Evolutionary conservation across 2,888 invertebrate genomes (phyloP), one percentile per base, ranked within the genome.

Genomic region (Drosophila suboccidentalis): DNA sequence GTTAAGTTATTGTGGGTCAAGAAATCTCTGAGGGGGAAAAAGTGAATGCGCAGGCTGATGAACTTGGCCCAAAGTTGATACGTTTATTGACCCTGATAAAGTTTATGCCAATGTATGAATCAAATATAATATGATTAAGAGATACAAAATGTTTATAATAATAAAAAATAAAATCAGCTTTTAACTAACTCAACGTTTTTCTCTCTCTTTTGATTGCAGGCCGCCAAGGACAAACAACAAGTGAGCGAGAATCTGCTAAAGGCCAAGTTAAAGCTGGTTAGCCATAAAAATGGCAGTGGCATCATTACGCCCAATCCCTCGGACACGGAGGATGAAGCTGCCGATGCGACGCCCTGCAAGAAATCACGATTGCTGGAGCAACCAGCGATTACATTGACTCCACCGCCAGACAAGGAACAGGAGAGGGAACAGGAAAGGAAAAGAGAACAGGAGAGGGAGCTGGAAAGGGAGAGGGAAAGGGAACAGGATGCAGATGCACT

Each of bases 221-320:
- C 65, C 17, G 75, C 71, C 59, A 87, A 89, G 71, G 82, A 89
- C 64, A 79, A 83, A 53, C 86, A 86, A 64, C 90, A 84, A 70
- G 78, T 90, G 39, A 87, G 82, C 51, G 90, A 90, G 62, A 87
- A 90, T 51, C 77, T 91, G 50, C 76, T 91, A 1, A 91, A 91
- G 78, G 90, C 88, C 43, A 90, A 91, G 59, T 75, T 91, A 2
- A 88, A 91, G 54, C 59, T 91, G 57, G 87, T 88, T 46, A 81
- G 76, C 44, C 85, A 87, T 15, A 83, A 83, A 50, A 84, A 74
- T 57, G 87, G 68, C 19, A 88, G 68, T 26, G 90, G 89, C 64
- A 84, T 92, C 80, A 94, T 96, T 62, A 97, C 97, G 3, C 97
- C 97, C 0, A 97, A 97, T 92, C 96, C 97, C 19, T 97, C 97